Conservation (phyloP, 2,113 vertebrate genomes). For the Argyrosomus japonicus region DNA sequence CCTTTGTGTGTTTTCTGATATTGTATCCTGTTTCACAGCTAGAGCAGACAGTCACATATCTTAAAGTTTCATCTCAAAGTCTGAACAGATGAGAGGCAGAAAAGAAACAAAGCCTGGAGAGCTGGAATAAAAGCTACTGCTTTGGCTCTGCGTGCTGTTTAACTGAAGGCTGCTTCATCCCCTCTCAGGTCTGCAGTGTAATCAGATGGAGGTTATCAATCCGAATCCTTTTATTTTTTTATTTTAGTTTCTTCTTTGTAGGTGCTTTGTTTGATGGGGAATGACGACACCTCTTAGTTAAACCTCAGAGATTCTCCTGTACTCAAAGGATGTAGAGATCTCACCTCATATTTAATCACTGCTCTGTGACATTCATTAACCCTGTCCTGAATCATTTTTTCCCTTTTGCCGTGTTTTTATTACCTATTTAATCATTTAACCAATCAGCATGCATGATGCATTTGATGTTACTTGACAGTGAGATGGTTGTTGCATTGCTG, state of each 20-base stretch:
- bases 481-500: neutral
- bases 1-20: neutral
- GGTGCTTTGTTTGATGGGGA: neutral
- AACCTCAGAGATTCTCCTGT: neutral
- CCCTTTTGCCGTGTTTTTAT: too few relatives aligned
- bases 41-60: neutral
- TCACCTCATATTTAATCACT: too few relatives aligned
- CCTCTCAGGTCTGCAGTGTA: neutral
- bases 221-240: neutral
- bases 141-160: neutral
- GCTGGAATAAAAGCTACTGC: neutral
- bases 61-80: neutral
- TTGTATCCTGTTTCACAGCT: neutral
- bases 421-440: neutral
- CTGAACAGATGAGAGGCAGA: neutral
- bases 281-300: neutral
- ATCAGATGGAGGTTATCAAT: neutral
- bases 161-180: neutral
- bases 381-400: neutral
- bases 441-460: neutral
- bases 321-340: neutral
- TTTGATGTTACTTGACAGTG: neutral
- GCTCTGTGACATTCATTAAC: neutral
- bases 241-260: neutral
- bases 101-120: neutral